Base-by-base conservation (phyloP, 2,113 vertebrate genomes). In the Megaceryle torquata region DNA sequence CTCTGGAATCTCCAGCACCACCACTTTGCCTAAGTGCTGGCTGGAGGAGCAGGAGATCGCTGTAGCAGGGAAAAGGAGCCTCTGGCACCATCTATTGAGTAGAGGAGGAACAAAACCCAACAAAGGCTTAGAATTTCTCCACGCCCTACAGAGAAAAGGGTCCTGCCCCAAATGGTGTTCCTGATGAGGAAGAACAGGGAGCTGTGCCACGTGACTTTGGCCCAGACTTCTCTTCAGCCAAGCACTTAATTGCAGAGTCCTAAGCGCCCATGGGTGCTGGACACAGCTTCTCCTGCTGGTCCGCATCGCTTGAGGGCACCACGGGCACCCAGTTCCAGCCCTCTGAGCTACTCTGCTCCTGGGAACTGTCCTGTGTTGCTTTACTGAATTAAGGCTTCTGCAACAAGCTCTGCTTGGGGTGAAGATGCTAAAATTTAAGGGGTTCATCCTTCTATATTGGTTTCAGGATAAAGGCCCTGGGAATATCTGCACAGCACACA, bases 41-140 rank as follows among this genome's bases (percentile, higher is more conserved):
- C 91, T 79, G 86, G 48, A 95, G 86, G 44, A 83, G 64, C 13
- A 18, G 5, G 26, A n/a, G 50, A n/a, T 71, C 4, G 3, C 70
- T 68, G 63, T 20, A 1, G 7, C 26, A 60, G 63, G 70, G 82
- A 97, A 97, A 96, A 94, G 93, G 88, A 94, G 88, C 85, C 95
- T 96, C 95, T 96, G 95, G 95, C 95, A 96, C 95, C 95, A 96
- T 88, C 94, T 95, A 95, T 93, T 95, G 95, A 96, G 92, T 91
- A 75, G 48, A 88, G 76, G 64, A 93, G 95, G 96, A 95, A 97
- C 88, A 84, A 86, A 94, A 48, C 70, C 70, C 20, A 25, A 3
- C 48, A 33, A 41, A 65, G 56, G 56, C 1, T 57, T 18, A 82
- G 63, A 46, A 18, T 9, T 50, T 63, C 79, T 68, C 63, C 22